Evolutionary conservation across 2,797 vertebrate genomes (phyloP), one percentile per base, ranked within the genome.

Genomic region (Eidolon dupreanum): DNA sequence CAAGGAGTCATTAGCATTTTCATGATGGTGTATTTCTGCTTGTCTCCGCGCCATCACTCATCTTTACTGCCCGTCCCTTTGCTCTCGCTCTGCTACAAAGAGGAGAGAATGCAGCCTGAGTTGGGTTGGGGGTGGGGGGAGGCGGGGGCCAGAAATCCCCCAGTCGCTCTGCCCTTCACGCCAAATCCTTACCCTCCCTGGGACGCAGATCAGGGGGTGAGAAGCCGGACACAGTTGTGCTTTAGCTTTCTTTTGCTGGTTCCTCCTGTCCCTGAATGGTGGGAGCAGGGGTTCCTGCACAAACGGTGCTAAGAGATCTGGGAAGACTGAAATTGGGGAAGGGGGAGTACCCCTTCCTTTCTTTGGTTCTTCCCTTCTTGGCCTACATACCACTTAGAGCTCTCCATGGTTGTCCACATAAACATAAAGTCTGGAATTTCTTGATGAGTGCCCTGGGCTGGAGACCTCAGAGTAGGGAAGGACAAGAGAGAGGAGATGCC

Each of bases 1-100:
- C 98, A 98, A 98, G 98, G 98, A 98, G 98, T 98, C 98, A 98
- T 98, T 98, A 98, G 98, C 98, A 98, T 98, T 98, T 98, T 98
- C 98, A 98, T 98, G 98, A 98, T 98, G 98, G 98, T 98, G 98
- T 98, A 98, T 98, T 98, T 98, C 98, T 98, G 98, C 98, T 98
- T 98, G 98, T 98, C 98, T 98, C 97, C 97, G 83, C 94, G 97
- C 97, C 96, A 98, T 98, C 98, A 98, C 98, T 98, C 98, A 98
- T 98, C 98, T 98, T 98, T 98, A 98, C 98, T 98, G 98, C 98
- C 97, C 97, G 98, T 98, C 98, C 98, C 98, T 98, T 98, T 97
- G 98, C 98, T 98, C 96, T 97, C 96, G 97, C 98, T 98, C 98
- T 98, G 98, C 97, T 98, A 98, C 98, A 98, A 98, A 95, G 98